phyloP scores from a whole-genome alignment of 2,888 invertebrate genomes.

The Aphodius sticticus region DNA sequence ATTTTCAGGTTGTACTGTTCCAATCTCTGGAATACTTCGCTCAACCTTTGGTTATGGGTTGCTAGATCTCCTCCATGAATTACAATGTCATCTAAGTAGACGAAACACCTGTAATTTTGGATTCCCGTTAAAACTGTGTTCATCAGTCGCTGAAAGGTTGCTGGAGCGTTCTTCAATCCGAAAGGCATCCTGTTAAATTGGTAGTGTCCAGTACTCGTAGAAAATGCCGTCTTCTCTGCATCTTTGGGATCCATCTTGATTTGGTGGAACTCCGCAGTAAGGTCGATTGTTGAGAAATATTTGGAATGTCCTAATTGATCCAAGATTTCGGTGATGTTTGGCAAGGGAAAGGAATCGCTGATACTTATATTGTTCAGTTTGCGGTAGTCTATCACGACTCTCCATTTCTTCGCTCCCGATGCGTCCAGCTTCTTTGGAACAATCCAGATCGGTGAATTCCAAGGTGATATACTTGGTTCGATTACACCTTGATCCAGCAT shows the following conservation, averaged over 20 bases:
- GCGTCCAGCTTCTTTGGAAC: too few species aligned
- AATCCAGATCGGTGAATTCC: too few species aligned
- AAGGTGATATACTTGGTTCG: too few species aligned
- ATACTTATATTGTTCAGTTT: slow-evolving; percentile 44
- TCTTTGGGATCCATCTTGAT: slow-evolving; percentile 38
- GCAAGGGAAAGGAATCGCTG: slow-evolving; percentile 46
- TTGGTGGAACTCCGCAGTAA: slow-evolving; percentile 35
- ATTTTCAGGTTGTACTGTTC: slow-evolving; percentile 45
- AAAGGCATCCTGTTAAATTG: too few species aligned
- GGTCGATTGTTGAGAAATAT: slow-evolving; percentile 14
- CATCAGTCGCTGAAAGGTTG: slow-evolving; percentile 46
- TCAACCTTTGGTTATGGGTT: slow-evolving; percentile 44
- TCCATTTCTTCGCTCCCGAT: slow-evolving; percentile 48
- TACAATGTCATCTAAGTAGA: slow-evolving; percentile 54
- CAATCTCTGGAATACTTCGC: slow-evolving; percentile 44
- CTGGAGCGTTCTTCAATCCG: too few species aligned
- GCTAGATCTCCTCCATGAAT: slow-evolving; percentile 44
- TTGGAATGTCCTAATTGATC: slow-evolving; percentile 27
- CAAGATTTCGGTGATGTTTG: slow-evolving; percentile 35
- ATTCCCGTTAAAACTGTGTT: slow-evolving; percentile 47
- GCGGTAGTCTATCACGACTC: slow-evolving; percentile 49
- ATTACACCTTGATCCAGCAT: too few species aligned
- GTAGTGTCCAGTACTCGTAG: too few species aligned
- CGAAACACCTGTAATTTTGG: slow-evolving; percentile 47
- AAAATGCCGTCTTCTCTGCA: slow-evolving; percentile 45